Base-by-base conservation (phyloP, 2,797 vertebrate species). In the Margarornis squamiger region DNA sequence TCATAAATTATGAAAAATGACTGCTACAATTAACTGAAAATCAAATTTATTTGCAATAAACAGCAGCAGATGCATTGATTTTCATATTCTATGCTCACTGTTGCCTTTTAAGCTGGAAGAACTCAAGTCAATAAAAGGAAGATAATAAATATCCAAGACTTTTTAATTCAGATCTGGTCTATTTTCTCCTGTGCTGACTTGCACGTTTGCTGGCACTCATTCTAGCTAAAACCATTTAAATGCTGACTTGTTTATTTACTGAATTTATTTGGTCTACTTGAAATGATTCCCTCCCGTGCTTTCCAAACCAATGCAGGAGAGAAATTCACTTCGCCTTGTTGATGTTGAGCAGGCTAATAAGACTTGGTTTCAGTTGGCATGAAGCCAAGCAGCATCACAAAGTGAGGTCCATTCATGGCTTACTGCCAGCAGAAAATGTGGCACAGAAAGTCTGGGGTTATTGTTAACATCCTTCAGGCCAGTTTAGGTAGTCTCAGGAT, bases 1-100 rank as follows among this genome's bases (percentile, higher is more conserved):
- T 97, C 93, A 96, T 96, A 91, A 93, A 93, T 97, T 95, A 97
- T 96, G 94, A 97, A 97, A 96, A 97, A 95, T 90, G 86, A 96
- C 96, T 95, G 92, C 85, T 87, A 91, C 96, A 96, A 97, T 97
- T 96, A 97, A 96, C 97, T 93, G 95, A 97, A 97, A 97, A 97
- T 97, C 97, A 97, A 96, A 98, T 97, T 96, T 97, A 96, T 98
- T 98, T 97, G 97, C 90, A 95, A 93, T 92, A 93, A 97, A 96
- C 92, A 97, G 88, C 88, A 94, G 71, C 75, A 95, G 87, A 94
- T 86, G 78, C 95, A 97, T 93, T 26, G 96, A 97, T 97, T 98
- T 98, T 97, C 96, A 96, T 93, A 96, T 91, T 91, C 90, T 88
- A 59, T 82, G 88, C 87, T 88, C 95, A 92, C 70, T 61, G 87